Evolutionary conservation across 2,888 invertebrate species (phyloP).

Genomic region (Orthosia incerta): DNA sequence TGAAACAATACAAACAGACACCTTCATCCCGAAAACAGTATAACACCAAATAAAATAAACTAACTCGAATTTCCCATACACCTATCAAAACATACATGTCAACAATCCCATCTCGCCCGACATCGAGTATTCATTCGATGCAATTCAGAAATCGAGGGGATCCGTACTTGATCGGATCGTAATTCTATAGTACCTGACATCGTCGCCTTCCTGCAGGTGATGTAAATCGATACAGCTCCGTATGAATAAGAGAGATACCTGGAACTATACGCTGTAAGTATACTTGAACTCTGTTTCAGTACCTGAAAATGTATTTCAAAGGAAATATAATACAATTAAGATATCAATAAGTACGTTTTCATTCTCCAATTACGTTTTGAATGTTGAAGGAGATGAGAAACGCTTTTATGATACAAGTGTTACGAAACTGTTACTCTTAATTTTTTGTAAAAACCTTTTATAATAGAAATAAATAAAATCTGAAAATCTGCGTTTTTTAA

Average conservation of each 20-base stretch:
- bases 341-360: no score
- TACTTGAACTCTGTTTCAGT: no score
- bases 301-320: no score
- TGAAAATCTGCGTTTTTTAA: no score
- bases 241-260: slow-evolving; percentile 18
- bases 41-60: not conserved
- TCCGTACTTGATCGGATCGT: slow-evolving; percentile 36
- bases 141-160: slow-evolving; percentile 38
- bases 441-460: no score
- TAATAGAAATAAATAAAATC: no score
- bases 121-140: slow-evolving; percentile 45
- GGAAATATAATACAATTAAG: no score
- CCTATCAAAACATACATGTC: slow-evolving; percentile 1
- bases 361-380: no score
- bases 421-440: no score
- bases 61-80: slow-evolving; percentile 4
- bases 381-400: no score
- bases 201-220: slow-evolving; percentile 18
- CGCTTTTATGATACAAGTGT: no score
- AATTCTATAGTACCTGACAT: slow-evolving; percentile 44
- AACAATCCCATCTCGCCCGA: slow-evolving; percentile 18
- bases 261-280: not conserved
- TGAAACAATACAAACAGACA: no score
- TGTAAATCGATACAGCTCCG: slow-evolving; percentile 28
- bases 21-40: not conserved